Conservation (phyloP, 2,797 vertebrate species). For the Microtus californicus region DNA sequence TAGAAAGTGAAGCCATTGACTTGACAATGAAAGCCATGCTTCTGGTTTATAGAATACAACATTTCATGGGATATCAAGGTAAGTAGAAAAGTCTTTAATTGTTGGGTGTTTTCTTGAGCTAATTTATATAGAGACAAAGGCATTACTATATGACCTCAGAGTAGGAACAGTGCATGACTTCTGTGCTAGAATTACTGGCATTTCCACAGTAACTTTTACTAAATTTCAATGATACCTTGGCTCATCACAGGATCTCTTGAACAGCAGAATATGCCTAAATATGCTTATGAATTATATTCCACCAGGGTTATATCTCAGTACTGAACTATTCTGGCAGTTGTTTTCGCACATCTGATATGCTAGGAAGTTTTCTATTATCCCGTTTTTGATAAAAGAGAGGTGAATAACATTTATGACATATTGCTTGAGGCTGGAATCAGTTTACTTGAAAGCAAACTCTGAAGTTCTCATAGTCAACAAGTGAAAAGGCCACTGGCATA, state of each 20-base stretch:
- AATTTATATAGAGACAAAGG: background rate
- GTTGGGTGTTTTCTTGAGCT: background rate
- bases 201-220: background rate
- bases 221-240: background rate
- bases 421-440: background rate
- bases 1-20: background rate
- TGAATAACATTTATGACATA: background rate
- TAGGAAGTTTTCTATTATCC: background rate
- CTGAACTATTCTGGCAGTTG: background rate
- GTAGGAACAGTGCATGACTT: background rate
- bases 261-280: background rate
- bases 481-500: background rate
- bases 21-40: background rate
- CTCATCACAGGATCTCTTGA: background rate
- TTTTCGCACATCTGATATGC: background rate
- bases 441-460: background rate
- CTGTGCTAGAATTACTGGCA: background rate
- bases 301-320: background rate
- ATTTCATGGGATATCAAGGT: background rate
- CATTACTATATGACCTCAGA: background rate
- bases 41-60: background rate
- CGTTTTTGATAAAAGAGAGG: background rate
- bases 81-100: background rate
- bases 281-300: background rate
- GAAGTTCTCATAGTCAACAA: background rate